Evolutionary conservation across 1,140 invertebrate genomes (phyloP).

Genomic region (Elymnias hypermnestra): DNA sequence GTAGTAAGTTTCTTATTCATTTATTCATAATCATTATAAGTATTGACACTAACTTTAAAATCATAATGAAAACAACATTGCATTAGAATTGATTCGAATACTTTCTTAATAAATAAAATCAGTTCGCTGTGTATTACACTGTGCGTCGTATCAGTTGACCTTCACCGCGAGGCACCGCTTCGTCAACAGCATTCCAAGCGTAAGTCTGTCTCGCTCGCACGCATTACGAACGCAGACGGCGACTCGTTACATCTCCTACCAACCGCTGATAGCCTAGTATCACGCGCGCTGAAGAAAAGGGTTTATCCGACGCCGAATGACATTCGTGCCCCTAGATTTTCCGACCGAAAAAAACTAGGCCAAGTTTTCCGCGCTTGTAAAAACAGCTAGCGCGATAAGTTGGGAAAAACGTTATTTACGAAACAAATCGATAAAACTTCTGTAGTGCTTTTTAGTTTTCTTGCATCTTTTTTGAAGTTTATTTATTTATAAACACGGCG

Average conservation of each 20-base stretch:
- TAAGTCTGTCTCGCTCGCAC: slow-evolving; percentile 53
- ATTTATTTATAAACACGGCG: slow-evolving; percentile 7
- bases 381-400: background rate
- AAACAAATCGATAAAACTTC: slow-evolving; percentile 2
- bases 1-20: too few relatives aligned
- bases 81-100: too few relatives aligned
- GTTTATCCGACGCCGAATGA: slow-evolving; percentile 71
- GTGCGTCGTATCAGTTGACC: slow-evolving; percentile 59
- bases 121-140: too few relatives aligned
- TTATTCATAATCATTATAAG: too few relatives aligned
- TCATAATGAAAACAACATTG: too few relatives aligned
- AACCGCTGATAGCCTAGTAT: slow-evolving; percentile 63
- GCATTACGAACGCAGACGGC: slow-evolving; percentile 20
- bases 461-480: slow-evolving; percentile 12
- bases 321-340: slow-evolving; percentile 61
- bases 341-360: slow-evolving; percentile 35
- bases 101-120: too few relatives aligned
- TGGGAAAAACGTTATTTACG: background rate
- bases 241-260: slow-evolving; percentile 46
- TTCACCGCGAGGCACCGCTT: slow-evolving; percentile 53
- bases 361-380: slow-evolving; percentile 48
- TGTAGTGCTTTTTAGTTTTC: background rate
- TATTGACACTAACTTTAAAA: too few relatives aligned
- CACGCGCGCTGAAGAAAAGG: slow-evolving; percentile 75
- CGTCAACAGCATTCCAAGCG: slow-evolving; percentile 52